phyloP scores from a whole-genome alignment of 2,113 vertebrate genomes.

The Coryphaenoides rupestris region DNA sequence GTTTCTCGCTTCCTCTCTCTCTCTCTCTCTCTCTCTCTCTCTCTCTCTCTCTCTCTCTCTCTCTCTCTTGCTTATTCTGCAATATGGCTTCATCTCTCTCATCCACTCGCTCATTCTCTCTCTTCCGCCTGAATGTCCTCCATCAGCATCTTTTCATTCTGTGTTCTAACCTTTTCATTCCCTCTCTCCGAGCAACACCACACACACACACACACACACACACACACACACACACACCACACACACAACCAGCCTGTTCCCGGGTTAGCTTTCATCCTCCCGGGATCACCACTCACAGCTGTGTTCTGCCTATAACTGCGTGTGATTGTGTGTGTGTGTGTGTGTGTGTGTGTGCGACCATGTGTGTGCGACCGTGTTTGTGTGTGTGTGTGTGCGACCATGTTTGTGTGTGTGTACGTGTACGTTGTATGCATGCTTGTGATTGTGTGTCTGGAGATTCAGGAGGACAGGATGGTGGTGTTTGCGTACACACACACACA shows the following conservation, averaged over 20 bases:
- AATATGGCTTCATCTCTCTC: neutral
- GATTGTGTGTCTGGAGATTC: too few species aligned
- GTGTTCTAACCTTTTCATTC: neutral
- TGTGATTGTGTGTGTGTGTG: neutral
- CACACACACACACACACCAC: too few species aligned
- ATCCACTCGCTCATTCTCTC: neutral
- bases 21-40: slow-evolving; percentile 1
- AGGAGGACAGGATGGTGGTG: too few species aligned
- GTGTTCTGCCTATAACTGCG: neutral
- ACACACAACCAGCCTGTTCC: too few species aligned
- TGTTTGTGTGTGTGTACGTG: too few species aligned
- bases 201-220: too few species aligned
- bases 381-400: too few species aligned
- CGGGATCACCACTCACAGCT: neutral
- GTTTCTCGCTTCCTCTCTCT: neutral
- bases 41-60: slow-evolving; percentile 3
- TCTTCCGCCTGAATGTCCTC: neutral
- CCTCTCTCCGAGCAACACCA: too few species aligned
- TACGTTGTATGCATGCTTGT: too few species aligned
- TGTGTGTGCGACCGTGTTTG: too few species aligned
- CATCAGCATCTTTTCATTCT: neutral
- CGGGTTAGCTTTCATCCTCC: neutral
- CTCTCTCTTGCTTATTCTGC: neutral
- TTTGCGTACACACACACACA: neutral
- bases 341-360: neutral